Evolutionary conservation across 2,888 invertebrate genomes (phyloP), one percentile per base, ranked within the genome.

Genomic region (Synanthedon formicaeformis): DNA sequence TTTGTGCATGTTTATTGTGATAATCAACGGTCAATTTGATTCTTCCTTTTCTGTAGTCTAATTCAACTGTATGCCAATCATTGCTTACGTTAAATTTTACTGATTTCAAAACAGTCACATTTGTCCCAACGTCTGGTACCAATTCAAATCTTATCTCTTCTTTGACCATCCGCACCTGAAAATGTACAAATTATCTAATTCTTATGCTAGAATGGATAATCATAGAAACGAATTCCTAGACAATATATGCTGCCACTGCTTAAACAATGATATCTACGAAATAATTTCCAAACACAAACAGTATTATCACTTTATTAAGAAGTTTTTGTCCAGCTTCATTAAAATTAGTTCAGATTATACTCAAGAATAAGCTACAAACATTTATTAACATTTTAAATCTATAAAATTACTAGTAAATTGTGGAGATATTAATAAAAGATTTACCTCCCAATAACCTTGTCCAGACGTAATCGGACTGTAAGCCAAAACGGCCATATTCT

Each of bases 401-500:
- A 34, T 34, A 34, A 34, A 34, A 34, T 34, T 34, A 34, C 34
- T 34, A 34, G 34, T 10, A 10, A 34, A 34, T 34, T 34, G 34
- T 34, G 10, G 2, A 34, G 10, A 34, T 34, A 45, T 49, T 18
- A 23, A 18, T 13, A 49, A 13, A 16, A 41, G 52, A 67, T 75
- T 85, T 88, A 94, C 94, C 91, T 96, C 96, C 96, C 96, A 96
- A 78, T 94, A 95, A 60, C 96, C 93, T 75, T 90, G 89, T 59
- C 92, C 93, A 58, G 90, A 89, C 50, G 92, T 90, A 50, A 94
- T 92, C 74, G 94, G 94, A 68, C 95, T 94, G 56, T 95, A 95
- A 53, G 96, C 96, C 61, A 96, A 84, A 50, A 96, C 94, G 40
- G 95, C 96, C 81, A 94, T 91, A 60, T 92, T 92, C 66, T 93